Evolutionary conservation across 1,140 invertebrate genomes (phyloP), one percentile per base, ranked within the genome.

Genomic region (Caenorhabditis inopinata): DNA sequence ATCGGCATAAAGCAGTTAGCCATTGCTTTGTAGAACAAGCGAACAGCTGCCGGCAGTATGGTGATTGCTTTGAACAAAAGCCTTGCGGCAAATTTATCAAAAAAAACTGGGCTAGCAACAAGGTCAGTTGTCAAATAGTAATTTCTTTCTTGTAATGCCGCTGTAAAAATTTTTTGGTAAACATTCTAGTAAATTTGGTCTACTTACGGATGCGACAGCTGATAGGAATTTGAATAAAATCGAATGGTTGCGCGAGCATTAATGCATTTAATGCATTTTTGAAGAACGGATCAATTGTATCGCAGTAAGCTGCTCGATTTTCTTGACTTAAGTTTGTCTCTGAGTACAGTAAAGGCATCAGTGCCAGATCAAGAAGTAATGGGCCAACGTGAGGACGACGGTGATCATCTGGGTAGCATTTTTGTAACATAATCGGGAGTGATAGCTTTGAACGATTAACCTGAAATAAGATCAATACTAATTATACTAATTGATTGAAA

Each of bases 51-150:
- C 2, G 58, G 58, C 68, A 79, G 18, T 21, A 45, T 2, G 0
- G 46, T 74, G 7, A 75, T 75, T 2, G 74, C 27, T 48, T 75
- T 51, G 45, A 49, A 75, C 7, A 68, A 32, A 38, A 68, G 58
- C 1, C 32, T 12, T 5, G 58, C n/a, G 7, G 58, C 58, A 11
- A 68, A 68, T n/a, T 68, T 68, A 9, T 68, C 58, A 21, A 68
- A 68, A 25, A 68, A 68, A 9, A 38, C n/a, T 42, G 58, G 58
- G 23, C 16, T 21, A 21, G 58, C 32, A 9, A 32, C 11, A 1
- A 16, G n/a, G 14, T 46, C 23, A 18, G 73, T n/a, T 29, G 25
- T 1, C 12, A 78, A 27, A 25, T 45, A 58, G 16, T 58, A 58
- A 2, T 27, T 42, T 35, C 49, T 16, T 32, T 46, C 49, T 42